Conservation (phyloP, 2,113 vertebrate species). For the Pavo muticus region DNA sequence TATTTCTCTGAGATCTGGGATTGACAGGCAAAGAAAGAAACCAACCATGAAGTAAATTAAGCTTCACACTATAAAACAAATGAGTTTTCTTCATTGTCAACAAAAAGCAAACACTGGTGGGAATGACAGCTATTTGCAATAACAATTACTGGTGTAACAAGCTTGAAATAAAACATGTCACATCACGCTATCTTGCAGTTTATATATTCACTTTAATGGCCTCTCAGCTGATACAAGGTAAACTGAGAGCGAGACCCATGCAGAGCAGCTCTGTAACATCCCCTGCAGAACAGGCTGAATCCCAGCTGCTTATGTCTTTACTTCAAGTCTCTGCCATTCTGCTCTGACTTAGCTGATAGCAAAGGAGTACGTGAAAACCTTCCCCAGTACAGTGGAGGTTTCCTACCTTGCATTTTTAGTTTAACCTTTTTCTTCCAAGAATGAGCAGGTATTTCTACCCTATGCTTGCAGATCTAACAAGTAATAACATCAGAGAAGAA, state of each 20-base stretch:
- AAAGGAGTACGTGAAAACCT: not conserved
- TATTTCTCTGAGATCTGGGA: not conserved
- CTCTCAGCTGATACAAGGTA: constrained; percentile 5
- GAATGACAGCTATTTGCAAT: constrained; percentile 45
- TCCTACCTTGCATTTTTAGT: not conserved
- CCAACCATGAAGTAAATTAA: constrained; percentile 63
- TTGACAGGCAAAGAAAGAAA: constrained; percentile 52
- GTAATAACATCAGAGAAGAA: not conserved
- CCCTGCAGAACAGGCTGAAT: not conserved
- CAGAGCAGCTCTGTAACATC: not conserved
- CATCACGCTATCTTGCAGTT: not conserved
- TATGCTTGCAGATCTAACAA: not conserved
- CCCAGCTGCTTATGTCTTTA: not conserved
- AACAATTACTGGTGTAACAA: constrained; percentile 69
- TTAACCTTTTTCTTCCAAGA: not conserved
- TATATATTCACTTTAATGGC: constrained; percentile 6
- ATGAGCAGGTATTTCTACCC: not conserved
- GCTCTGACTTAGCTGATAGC: not conserved
- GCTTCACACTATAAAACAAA: constrained; percentile 59
- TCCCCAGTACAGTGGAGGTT: not conserved
- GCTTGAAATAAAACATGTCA: constrained; percentile 57
- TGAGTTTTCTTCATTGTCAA: constrained; percentile 58
- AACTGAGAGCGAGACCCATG: not conserved
- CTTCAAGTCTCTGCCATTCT: not conserved
- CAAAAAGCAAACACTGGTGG: constrained; percentile 32